Conservation (phyloP, 1,140 invertebrate species). For the Drosophila azteca region DNA sequence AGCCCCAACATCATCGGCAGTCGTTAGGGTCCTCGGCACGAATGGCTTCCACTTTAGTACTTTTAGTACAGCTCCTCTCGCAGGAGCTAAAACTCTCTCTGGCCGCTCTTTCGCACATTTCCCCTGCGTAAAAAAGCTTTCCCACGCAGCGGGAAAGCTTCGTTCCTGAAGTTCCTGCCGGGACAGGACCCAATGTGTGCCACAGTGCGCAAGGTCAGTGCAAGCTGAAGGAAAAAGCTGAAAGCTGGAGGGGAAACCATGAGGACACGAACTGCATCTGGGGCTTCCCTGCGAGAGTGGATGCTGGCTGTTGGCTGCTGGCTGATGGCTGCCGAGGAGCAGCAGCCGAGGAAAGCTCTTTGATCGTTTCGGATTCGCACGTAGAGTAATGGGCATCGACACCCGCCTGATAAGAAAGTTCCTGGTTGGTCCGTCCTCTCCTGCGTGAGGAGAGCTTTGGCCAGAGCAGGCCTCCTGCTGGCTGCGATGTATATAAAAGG, state of each 20-base stretch:
- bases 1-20: no score
- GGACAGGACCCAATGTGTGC: slow-evolving; percentile 55
- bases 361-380: slow-evolving; percentile 62
- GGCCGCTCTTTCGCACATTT: slow-evolving; percentile 31
- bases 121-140: slow-evolving; percentile 61
- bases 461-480: slow-evolving; percentile 28
- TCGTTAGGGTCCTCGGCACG: no score
- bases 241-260: slow-evolving; percentile 52
- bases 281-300: background rate
- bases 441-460: slow-evolving; percentile 41
- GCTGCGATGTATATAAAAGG: slow-evolving; percentile 65
- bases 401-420: slow-evolving; percentile 60
- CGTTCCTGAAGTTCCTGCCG: slow-evolving; percentile 70
- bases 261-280: slow-evolving; percentile 22
- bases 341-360: slow-evolving; percentile 68
- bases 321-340: slow-evolving; percentile 1
- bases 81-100: slow-evolving; percentile 10
- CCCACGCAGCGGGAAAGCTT: slow-evolving; percentile 47
- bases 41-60: background rate
- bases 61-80: slow-evolving; percentile 35
- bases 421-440: slow-evolving; percentile 12
- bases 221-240: slow-evolving; percentile 59
- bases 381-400: slow-evolving; percentile 17
- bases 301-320: slow-evolving; percentile 6
- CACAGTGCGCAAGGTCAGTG: slow-evolving; percentile 78